These are phyloP conservation scores for Amorpha juglandis DNA, from an alignment of 2,888 invertebrate genomes.

Conservation along the genomic window DNA sequence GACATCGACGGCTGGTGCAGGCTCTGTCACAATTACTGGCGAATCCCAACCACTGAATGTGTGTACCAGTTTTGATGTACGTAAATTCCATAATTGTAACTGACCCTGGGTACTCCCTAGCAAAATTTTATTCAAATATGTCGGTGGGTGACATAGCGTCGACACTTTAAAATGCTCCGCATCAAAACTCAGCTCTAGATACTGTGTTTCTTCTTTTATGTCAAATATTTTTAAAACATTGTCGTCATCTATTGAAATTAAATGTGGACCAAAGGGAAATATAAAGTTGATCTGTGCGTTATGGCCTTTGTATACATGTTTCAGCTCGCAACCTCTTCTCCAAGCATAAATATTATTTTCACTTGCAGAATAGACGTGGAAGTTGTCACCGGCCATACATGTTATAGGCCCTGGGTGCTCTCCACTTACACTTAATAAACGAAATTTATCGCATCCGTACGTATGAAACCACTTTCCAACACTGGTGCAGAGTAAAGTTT, in stretches of 20 bases:
- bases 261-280: constrained; percentile 93
- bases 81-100: constrained; percentile 95
- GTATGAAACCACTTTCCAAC: constrained; percentile 97
- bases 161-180: constrained; percentile 90
- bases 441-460: constrained; percentile 92
- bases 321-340: constrained; percentile 93
- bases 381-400: constrained; percentile 89
- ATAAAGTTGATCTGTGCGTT: constrained; percentile 88
- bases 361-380: constrained; percentile 91
- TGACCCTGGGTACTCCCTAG: constrained; percentile 93
- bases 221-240: constrained; percentile 93
- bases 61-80: constrained; percentile 89
- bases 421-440: constrained; percentile 92
- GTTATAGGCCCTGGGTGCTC: constrained; percentile 92
- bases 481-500: constrained; percentile 94
- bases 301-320: constrained; percentile 92
- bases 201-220: constrained; percentile 88
- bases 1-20: constrained; percentile 96
- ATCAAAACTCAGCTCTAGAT: constrained; percentile 88
- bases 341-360: constrained; percentile 93
- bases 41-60: constrained; percentile 90
- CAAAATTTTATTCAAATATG: constrained; percentile 97
- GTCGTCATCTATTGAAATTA: constrained; percentile 92
- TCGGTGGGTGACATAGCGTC: constrained; percentile 94
- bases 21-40: constrained; percentile 89